A percentile compares a stretch with the other conserved stretches of the same genome.
Evolutionary conservation across 2,888 invertebrate genomes (phyloP).

Genomic region (Nymphalis polychloros): DNA sequence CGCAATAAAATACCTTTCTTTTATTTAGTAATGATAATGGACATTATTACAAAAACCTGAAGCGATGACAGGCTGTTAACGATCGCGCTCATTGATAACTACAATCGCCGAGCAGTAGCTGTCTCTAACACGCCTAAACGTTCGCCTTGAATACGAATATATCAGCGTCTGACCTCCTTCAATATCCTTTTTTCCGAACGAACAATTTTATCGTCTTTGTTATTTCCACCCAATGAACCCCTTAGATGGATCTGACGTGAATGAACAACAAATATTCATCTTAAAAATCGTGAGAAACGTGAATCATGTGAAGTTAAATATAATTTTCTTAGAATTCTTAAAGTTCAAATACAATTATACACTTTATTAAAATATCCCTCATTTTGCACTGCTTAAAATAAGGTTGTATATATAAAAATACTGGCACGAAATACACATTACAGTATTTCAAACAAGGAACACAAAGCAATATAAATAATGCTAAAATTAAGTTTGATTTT

Average conservation of each 20-base stretch:
- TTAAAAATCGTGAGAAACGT: slow-evolving; percentile 10
- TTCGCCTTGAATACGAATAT: slow-evolving; percentile 72
- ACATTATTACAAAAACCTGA: slow-evolving; percentile 16
- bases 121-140: slow-evolving; percentile 66
- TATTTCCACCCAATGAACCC: slow-evolving; percentile 79
- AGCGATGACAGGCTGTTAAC: slow-evolving; percentile 41
- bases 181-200: slow-evolving; percentile 78
- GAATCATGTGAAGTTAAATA: neutral
- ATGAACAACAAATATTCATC: slow-evolving; percentile 58
- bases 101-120: slow-evolving; percentile 67
- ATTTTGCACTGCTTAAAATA: too few species aligned
- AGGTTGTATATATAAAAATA: too few species aligned
- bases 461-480: too few species aligned
- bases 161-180: slow-evolving; percentile 77
- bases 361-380: too few species aligned
- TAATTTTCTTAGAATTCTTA: neutral
- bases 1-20: neutral
- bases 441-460: too few species aligned
- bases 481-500: too few species aligned
- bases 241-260: slow-evolving; percentile 70
- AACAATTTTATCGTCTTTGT: slow-evolving; percentile 79
- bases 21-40: neutral
- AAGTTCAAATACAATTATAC: too few species aligned
- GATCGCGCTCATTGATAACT: slow-evolving; percentile 52
- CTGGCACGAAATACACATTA: too few species aligned